Percentiles rank a stretch among this genome's conserved stretches.
Evolutionary conservation across 2,888 invertebrate species (phyloP).

Genomic region (Ormyrus nitidulus): DNA sequence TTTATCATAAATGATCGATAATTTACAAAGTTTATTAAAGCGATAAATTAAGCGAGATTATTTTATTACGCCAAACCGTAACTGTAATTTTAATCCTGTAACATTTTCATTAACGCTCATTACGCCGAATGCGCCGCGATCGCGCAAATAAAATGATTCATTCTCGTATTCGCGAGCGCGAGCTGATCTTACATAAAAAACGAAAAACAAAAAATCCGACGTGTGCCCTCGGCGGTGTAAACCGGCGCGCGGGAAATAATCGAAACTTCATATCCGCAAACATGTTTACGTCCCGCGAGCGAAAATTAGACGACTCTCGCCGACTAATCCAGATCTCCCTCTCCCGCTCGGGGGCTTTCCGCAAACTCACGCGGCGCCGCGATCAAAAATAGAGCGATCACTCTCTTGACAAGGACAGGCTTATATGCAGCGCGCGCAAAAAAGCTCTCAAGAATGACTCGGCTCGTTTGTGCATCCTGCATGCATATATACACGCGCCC

Average conservation of each 20-base stretch:
- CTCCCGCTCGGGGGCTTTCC: background rate
- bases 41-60: constrained; percentile 19
- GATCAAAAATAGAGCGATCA: constrained; percentile 53
- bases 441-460: constrained; percentile 36
- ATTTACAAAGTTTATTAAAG: constrained; percentile 26
- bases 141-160: background rate
- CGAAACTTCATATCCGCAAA: no score
- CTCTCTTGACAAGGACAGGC: constrained; percentile 45
- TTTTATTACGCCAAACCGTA: constrained; percentile 17
- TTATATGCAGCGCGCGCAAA: background rate
- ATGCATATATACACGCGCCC: background rate
- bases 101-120: constrained; percentile 11
- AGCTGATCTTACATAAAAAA: no score
- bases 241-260: no score
- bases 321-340: no score
- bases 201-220: no score
- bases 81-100: background rate
- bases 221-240: no score
- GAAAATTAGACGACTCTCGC: no score
- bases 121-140: constrained; percentile 1
- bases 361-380: background rate
- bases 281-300: no score
- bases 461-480: constrained; percentile 48
- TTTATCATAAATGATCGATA: constrained; percentile 1
- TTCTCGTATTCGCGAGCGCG: no score